Conservation (phyloP, 2,888 invertebrate genomes). For the Drosophila putrida region DNA sequence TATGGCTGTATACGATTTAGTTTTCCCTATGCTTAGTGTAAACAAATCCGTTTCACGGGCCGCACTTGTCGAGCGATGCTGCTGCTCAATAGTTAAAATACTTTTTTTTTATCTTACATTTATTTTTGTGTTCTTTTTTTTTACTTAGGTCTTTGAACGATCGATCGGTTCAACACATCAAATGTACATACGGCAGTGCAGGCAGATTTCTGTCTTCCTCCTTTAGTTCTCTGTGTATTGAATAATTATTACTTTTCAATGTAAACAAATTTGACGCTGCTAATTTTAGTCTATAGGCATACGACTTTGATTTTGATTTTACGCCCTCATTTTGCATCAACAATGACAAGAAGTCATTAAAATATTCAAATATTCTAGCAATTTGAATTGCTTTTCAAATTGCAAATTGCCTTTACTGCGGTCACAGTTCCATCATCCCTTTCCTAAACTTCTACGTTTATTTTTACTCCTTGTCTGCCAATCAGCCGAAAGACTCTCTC, state of each 20-base stretch:
- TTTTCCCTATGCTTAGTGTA: constrained; percentile 57
- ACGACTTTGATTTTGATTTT: constrained; percentile 36
- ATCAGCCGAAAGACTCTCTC: constrained; percentile 46
- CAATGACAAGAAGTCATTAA: constrained; percentile 11
- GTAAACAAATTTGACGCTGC: constrained; percentile 67
- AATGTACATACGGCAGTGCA: constrained; percentile 7
- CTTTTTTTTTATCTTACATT: constrained; percentile 22
- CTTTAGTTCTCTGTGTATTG: constrained; percentile 55
- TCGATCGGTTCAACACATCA: constrained; percentile 31
- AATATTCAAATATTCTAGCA: neutral
- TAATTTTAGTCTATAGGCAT: constrained; percentile 69
- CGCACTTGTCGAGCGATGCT: constrained; percentile 63
- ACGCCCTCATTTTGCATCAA: constrained; percentile 40
- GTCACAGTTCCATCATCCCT: neutral
- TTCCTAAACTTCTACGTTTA: neutral
- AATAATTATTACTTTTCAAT: constrained; percentile 82
- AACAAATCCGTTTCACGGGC: constrained; percentile 56
- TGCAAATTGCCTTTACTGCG: neutral
- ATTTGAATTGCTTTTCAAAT: neutral
- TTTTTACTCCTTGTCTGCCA: constrained; percentile 40
- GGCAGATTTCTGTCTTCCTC: constrained; percentile 63
- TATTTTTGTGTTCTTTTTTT: constrained; percentile 9
- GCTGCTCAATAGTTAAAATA: constrained; percentile 58
- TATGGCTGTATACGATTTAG: constrained; percentile 63
- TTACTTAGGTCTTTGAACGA: constrained; percentile 20